Base-by-base conservation (phyloP, 2,797 vertebrate genomes). In the Varecia variegata region DNA sequence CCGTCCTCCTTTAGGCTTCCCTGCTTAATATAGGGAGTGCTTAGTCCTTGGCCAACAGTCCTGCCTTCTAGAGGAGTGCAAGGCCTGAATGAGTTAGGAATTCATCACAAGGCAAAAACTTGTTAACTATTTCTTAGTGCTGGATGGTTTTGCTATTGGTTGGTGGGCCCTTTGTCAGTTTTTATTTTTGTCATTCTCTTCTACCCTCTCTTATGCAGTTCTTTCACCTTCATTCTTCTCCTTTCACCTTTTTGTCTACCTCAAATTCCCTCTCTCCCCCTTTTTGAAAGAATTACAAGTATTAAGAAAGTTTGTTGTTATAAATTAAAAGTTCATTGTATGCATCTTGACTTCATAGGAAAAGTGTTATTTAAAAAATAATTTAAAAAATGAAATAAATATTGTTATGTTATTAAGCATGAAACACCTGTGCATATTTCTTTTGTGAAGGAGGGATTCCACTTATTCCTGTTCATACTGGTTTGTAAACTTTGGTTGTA, bases 381-480 rank as follows among this genome's bases (percentile, higher is more conserved):
- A 47, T n/a, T 96, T 27, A 13, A 85, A 90, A 92, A 56, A 80
- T 77, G 50, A 91, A 98, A 95, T 97, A 96, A 96, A 97, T 62
- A 54, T 40, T 95, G 73, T 90, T 95, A 70, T 90, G 81, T 97
- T 96, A 65, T 70, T 80, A 58, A 82, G 56, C 88, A 86, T 90
- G 52, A 71, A 93, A 84, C 15, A 68, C 71, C 21, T 67, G 45
- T 56, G 40, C 40, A 18, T 43, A 25, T 62, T 84, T 92, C 83
- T 92, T 94, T 71, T 81, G 47, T 50, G 76, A 88, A 74, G 50
- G 60, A 58, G 52, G 30, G 81, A 82, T 18, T 85, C 40, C 14
- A 15, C 3, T 67, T 54, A 20, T 12, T 85, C 40, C n/a, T 54
- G 21, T 47, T 88, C 79, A 17, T 20, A 18, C 3, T 23, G 38